A percentile compares a stretch with the other conserved stretches of the same genome.
Conservation (phyloP, 1,140 invertebrate species). For the Propsilocerus akamusi region DNA sequence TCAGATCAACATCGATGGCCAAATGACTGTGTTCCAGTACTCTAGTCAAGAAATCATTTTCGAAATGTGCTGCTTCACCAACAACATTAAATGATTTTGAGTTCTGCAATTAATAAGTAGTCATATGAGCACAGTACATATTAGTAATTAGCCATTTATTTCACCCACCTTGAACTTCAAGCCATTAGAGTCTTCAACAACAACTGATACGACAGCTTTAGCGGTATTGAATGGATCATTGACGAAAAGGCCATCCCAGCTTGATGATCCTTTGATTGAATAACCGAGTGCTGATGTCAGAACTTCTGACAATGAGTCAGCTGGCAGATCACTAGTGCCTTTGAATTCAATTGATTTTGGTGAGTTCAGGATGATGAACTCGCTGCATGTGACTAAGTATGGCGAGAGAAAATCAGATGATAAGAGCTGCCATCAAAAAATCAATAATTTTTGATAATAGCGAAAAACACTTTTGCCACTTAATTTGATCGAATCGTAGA, state of each 20-base stretch:
- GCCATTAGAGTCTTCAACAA: slow-evolving; percentile 45
- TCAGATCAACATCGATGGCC: slow-evolving; percentile 37
- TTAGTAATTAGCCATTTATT: background rate
- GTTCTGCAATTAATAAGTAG: background rate
- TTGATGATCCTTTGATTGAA: slow-evolving; percentile 33
- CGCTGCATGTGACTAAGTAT: slow-evolving; percentile 16
- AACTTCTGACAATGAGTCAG: slow-evolving; percentile 49
- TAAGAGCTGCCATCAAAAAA: background rate
- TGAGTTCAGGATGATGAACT: slow-evolving; percentile 43
- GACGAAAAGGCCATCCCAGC: slow-evolving; percentile 51
- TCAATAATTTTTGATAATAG: background rate
- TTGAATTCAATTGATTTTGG: slow-evolving; percentile 44
- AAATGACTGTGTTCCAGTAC: slow-evolving; percentile 15
- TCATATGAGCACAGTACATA: background rate
- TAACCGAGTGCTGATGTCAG: slow-evolving; percentile 16
- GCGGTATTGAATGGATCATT: slow-evolving; percentile 56
- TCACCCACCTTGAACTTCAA: slow-evolving; percentile 26
- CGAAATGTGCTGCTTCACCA: slow-evolving; percentile 12
- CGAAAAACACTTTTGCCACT: too few relatives aligned
- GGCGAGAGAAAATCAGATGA: background rate
- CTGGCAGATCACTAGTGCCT: slow-evolving; percentile 34
- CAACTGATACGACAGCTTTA: slow-evolving; percentile 53
- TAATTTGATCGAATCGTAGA: too few relatives aligned
- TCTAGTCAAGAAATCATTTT: slow-evolving; percentile 12
- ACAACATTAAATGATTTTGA: slow-evolving; percentile 15